Percentiles rank a stretch among this genome's conserved stretches.
Evolutionary conservation across 2,113 vertebrate genomes (phyloP).

Genomic region (Cololabis saira): DNA sequence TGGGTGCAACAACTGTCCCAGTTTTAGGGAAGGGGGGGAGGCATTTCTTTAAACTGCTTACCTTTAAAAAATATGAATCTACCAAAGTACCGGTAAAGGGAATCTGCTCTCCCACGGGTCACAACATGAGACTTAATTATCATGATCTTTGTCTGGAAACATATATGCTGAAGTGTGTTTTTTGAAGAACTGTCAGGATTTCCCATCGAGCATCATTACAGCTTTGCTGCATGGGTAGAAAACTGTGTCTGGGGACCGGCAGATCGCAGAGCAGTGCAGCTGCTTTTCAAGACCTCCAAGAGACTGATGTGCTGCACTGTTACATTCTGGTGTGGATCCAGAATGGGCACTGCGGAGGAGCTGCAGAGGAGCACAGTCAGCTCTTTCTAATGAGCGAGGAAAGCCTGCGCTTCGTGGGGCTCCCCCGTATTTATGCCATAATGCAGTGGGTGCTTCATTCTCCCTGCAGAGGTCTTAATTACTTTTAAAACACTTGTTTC

Average conservation of each 20-base stretch:
- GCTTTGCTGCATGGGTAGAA: conserved; percentile 44
- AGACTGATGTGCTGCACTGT: conserved; percentile 50
- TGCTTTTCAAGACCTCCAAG: conserved; percentile 42
- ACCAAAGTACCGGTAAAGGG: neutral
- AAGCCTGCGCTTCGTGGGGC: conserved; percentile 62
- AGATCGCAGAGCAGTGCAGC: conserved; percentile 42
- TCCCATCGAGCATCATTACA: conserved; percentile 59
- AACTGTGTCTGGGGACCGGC: conserved; percentile 11
- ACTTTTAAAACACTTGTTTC: conserved; percentile 50
- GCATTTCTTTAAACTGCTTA: conserved; percentile 1
- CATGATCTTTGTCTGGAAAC: neutral
- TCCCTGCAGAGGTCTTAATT: conserved; percentile 50
- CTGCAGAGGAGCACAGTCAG: conserved; percentile 67
- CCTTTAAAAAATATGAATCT: neutral
- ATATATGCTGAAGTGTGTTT: neutral
- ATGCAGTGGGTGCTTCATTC: conserved; percentile 45
- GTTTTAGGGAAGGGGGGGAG: neutral
- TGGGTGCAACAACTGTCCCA: neutral
- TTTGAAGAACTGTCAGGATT: conserved; percentile 7
- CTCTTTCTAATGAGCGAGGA: conserved; percentile 75
- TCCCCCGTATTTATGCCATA: conserved; percentile 60
- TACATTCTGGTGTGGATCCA: conserved; percentile 68
- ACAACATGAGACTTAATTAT: neutral
- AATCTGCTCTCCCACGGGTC: neutral
- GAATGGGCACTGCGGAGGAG: conserved; percentile 67